A percentile compares a stretch with the other conserved stretches of the same genome.
phyloP scores from a whole-genome alignment of 1,140 invertebrate species.

The Melipona quadrifasciata region DNA sequence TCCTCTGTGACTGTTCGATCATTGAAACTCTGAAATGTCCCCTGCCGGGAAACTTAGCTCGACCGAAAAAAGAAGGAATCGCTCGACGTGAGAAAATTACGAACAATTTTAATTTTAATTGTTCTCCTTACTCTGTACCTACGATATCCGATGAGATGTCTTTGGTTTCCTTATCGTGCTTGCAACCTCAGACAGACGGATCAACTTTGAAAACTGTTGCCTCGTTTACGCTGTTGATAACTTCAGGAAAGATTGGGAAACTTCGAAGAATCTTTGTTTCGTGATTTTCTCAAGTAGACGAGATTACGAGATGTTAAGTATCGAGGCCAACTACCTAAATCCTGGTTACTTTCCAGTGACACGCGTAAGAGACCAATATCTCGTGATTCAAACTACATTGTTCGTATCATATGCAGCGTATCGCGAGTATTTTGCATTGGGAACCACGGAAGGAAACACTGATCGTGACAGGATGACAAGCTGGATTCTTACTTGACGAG shows the following conservation, averaged over 20 bases:
- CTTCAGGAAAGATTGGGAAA: accelerated
- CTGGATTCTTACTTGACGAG: conserved; percentile 4
- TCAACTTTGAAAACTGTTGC: not conserved
- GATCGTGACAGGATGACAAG: not conserved
- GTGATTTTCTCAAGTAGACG: not conserved
- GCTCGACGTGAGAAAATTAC: not conserved
- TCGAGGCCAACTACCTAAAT: not conserved
- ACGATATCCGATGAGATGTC: not conserved
- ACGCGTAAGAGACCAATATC: not conserved
- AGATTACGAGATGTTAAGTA: not conserved
- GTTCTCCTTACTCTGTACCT: not conserved
- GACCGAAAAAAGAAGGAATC: not conserved
- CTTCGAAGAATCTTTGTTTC: not conserved
- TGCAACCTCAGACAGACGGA: not conserved
- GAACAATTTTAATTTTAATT: not conserved
- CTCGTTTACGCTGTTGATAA: not conserved
- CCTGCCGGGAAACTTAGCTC: too few relatives aligned
- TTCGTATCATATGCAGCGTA: not conserved
- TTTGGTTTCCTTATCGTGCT: not conserved
- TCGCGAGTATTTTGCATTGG: not conserved
- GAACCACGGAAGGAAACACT: not conserved
- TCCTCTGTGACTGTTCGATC: not conserved
- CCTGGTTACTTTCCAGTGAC: not conserved
- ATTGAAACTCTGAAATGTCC: not conserved
- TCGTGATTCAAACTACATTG: not conserved